Conservation (phyloP, 2,888 invertebrate genomes). For the Campoplex nolae region DNA sequence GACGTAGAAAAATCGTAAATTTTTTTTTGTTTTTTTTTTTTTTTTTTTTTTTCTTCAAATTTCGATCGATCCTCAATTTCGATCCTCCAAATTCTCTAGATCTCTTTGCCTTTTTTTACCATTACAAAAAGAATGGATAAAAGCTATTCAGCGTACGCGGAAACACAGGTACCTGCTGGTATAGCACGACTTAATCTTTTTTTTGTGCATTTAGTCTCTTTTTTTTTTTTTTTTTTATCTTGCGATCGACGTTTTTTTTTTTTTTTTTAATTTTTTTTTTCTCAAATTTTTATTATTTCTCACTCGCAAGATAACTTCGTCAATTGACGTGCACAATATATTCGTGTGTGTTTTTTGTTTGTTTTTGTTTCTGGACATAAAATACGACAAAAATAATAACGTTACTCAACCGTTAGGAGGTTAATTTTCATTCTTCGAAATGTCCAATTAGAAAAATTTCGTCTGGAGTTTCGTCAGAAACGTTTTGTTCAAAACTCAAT, state of each 20-base stretch:
- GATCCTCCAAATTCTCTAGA: not conserved
- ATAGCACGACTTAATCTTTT: constrained; percentile 57
- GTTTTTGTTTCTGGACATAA: not conserved
- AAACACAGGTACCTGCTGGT: constrained; percentile 63
- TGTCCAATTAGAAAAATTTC: not conserved
- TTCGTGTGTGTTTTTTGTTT: too few species aligned
- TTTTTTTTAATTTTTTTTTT: not conserved
- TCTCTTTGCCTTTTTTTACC: not conserved
- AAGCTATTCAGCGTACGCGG: constrained; percentile 12
- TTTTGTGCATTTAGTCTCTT: not conserved
- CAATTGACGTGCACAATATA: not conserved
- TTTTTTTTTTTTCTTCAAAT: constrained; percentile 9
- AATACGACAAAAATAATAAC: not conserved
- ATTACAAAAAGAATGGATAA: constrained; percentile 19
- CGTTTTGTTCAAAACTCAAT: too few species aligned
- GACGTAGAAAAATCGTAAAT: constrained; percentile 5
- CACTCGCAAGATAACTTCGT: not conserved
- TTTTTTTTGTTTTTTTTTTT: constrained; percentile 2
- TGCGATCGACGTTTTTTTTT: not conserved
- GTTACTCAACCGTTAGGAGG: too few species aligned
- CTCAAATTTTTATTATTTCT: not conserved
- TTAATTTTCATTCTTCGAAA: not conserved
- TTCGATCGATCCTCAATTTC: constrained; percentile 24
- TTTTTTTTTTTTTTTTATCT: not conserved
- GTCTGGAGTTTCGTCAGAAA: not conserved